phyloP scores from a whole-genome alignment of 2,113 vertebrate species.

The Podocnemis expansa region DNA sequence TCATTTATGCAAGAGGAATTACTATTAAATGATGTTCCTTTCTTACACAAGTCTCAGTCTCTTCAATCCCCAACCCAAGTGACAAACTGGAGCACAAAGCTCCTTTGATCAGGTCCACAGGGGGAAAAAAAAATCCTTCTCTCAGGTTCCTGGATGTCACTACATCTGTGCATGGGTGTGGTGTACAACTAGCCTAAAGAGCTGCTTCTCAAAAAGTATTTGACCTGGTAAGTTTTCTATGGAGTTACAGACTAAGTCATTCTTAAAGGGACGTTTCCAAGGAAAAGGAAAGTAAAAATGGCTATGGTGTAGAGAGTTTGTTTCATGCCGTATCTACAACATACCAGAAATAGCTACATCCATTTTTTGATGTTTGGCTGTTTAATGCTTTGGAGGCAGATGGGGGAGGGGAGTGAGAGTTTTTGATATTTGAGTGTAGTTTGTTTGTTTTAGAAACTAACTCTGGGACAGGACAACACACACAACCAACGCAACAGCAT shows the following conservation, averaged over 20 bases:
- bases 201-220: neutral
- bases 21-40: neutral
- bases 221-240: neutral
- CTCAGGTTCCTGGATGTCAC: neutral
- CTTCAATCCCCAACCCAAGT: neutral
- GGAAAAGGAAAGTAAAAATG: neutral
- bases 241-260: neutral
- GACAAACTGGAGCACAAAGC: neutral
- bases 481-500: neutral
- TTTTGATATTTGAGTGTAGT: neutral
- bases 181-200: neutral
- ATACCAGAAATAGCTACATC: fast-evolving
- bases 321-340: neutral
- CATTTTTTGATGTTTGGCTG: fast-evolving
- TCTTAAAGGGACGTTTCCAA: neutral
- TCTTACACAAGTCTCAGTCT: neutral
- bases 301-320: neutral
- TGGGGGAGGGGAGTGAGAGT: fast-evolving
- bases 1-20: neutral
- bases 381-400: neutral
- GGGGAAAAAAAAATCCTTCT: neutral
- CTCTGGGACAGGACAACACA: neutral
- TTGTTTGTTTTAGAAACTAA: neutral
- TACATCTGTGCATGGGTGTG: neutral
- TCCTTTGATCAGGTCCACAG: neutral